These are phyloP conservation scores for Caradrina clavipalpis DNA, from an alignment of 2,888 invertebrate species.

Conservation along the genomic window DNA sequence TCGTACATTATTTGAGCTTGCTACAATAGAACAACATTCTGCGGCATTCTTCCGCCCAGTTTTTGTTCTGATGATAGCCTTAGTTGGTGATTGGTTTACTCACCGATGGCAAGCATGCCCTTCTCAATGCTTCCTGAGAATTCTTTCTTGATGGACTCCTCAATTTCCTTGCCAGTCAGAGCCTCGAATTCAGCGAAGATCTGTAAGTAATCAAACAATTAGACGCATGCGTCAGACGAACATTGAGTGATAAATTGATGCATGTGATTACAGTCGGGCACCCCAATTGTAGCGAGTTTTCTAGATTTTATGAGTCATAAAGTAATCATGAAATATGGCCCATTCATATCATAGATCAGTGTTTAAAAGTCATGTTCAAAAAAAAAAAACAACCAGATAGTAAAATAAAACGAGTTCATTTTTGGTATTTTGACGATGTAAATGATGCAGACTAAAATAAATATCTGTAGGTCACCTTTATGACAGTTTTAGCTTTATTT, in stretches of 20 bases:
- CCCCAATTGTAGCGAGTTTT: constrained; percentile 56
- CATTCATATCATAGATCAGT: constrained; percentile 2
- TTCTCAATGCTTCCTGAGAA: constrained; percentile 97
- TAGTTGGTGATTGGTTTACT: constrained; percentile 66
- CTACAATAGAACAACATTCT: background rate
- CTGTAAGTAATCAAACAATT: constrained; percentile 75
- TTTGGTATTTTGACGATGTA: background rate
- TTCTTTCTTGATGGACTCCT: constrained; percentile 96
- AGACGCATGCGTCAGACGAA: constrained; percentile 44
- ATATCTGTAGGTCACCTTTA: constrained; percentile 16
- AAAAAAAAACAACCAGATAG: background rate
- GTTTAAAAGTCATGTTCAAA: background rate
- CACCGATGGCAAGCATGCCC: constrained; percentile 97
- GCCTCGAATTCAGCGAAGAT: constrained; percentile 96
- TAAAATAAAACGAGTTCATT: constrained; percentile 12
- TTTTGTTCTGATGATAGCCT: background rate
- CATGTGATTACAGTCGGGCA: constrained; percentile 49
- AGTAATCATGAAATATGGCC: constrained; percentile 8
- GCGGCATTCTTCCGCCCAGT: background rate
- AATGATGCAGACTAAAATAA: background rate
- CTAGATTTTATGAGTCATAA: constrained; percentile 55
- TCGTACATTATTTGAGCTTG: too few relatives aligned
- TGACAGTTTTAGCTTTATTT: constrained; percentile 3
- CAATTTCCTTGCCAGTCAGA: constrained; percentile 95
- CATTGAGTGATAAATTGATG: constrained; percentile 62